Evolutionary conservation across 2,888 invertebrate species (phyloP).

Genomic region (Carpatolechia fugitivella): DNA sequence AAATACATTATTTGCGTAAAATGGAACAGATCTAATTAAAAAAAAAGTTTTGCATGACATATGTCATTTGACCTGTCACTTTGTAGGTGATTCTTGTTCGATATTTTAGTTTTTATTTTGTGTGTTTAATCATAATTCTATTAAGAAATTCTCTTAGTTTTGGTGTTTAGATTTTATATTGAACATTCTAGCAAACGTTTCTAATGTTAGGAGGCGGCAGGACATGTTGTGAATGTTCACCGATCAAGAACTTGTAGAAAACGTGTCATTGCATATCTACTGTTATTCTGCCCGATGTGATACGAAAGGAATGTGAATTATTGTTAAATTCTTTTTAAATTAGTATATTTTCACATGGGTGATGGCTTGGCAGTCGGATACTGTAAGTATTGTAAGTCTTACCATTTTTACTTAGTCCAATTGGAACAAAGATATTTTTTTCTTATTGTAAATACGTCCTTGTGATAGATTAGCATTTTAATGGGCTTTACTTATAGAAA

Average conservation of each 20-base stretch:
- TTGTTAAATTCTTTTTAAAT: conserved; percentile 60
- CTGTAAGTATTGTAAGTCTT: conserved; percentile 54
- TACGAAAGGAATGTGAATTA: conserved; percentile 67
- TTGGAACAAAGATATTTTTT: background rate
- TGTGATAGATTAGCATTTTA: conserved; percentile 63
- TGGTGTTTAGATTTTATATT: conserved; percentile 58
- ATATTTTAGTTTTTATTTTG: conserved; percentile 75
- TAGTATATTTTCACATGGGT: conserved; percentile 75
- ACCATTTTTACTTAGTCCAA: background rate
- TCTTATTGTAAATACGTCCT: conserved; percentile 49
- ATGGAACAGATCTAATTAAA: conserved; percentile 13
- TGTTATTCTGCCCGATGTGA: conserved; percentile 67
- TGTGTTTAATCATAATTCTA: conserved; percentile 56
- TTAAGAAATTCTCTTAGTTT: conserved; percentile 50
- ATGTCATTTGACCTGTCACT: conserved; percentile 41
- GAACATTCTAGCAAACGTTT: conserved; percentile 40
- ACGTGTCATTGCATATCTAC: conserved; percentile 72
- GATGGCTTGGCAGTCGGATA: conserved; percentile 79
- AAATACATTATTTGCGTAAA: conserved; percentile 5
- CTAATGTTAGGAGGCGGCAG: conserved; percentile 52
- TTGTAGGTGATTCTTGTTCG: conserved; percentile 54
- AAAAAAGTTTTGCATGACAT: conserved; percentile 16
- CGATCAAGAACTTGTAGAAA: conserved; percentile 53
- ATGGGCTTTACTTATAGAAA: conserved; percentile 50
- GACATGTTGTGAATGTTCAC: conserved; percentile 43